These are phyloP conservation scores for Papilio gigon DNA, from an alignment of 2,888 invertebrate genomes.

Conservation along the genomic window DNA sequence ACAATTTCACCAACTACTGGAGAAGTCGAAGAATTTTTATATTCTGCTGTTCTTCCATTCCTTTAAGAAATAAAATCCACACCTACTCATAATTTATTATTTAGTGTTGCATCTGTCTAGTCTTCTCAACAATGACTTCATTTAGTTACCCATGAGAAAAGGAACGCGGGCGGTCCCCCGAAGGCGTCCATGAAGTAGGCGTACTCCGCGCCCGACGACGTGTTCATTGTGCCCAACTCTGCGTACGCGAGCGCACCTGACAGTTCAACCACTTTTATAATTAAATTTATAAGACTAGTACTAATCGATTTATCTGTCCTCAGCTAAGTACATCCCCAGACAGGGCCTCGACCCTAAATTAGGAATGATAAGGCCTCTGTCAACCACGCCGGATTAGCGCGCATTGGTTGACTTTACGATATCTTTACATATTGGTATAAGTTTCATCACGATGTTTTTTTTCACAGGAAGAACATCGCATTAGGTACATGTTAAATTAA, in stretches of 20 bases:
- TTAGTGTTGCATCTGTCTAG: no score
- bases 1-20: background rate
- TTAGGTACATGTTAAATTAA: no score
- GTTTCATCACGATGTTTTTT: no score
- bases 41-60: no score
- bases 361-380: no score
- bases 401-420: no score
- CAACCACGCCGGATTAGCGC: no score
- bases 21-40: background rate
- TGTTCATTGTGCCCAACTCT: constrained; percentile 97
- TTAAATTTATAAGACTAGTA: background rate
- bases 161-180: constrained; percentile 94
- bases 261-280: constrained; percentile 12
- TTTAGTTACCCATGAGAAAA: constrained; percentile 92
- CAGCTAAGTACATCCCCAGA: background rate
- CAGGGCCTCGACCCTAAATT: no score
- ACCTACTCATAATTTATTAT: no score
- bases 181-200: constrained; percentile 98
- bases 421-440: no score
- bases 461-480: no score
- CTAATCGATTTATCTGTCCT: background rate
- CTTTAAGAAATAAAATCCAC: no score
- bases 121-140: background rate
- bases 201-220: constrained; percentile 97
- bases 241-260: constrained; percentile 96